Percentiles rank a stretch among this genome's conserved stretches.
phyloP scores from a whole-genome alignment of 1,140 invertebrate genomes.

The Meloidogyne hapla region DNA sequence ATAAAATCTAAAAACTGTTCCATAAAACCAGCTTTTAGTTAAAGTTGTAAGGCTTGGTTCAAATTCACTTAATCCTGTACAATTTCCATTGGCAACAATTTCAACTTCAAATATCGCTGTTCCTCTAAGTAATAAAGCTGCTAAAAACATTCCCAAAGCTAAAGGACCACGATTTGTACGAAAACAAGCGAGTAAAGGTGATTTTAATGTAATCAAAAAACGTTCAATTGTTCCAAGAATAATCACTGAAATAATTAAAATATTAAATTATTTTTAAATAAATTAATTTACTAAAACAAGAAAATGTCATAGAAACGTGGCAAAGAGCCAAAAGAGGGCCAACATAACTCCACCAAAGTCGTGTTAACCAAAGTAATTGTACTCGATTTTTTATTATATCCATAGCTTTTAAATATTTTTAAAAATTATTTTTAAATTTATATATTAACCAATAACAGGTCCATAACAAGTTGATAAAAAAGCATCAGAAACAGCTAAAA shows the following conservation, averaged over 20 bases:
- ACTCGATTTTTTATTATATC: constrained; percentile 19
- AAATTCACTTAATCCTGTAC: constrained; percentile 47
- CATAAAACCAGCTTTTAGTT: constrained; percentile 44
- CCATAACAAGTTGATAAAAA: constrained; percentile 51
- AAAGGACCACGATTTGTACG: constrained; percentile 40
- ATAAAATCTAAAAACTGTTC: constrained; percentile 50
- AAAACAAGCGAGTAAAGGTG: constrained; percentile 42
- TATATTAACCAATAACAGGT: constrained; percentile 39
- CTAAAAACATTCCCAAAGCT: constrained; percentile 41
- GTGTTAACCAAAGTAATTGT: constrained; percentile 42
- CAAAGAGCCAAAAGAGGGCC: constrained; percentile 48
- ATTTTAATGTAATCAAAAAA: constrained; percentile 52
- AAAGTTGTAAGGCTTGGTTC: constrained; percentile 36
- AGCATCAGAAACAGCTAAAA: constrained; percentile 45
- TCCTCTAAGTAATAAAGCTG: constrained; percentile 48
- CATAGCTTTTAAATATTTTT: neutral
- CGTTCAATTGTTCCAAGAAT: constrained; percentile 54
- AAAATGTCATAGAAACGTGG: constrained; percentile 56
- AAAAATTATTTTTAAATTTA: neutral
- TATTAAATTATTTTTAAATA: neutral
- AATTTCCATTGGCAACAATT: constrained; percentile 51
- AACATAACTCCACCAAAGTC: constrained; percentile 49
- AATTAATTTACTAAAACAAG: constrained; percentile 35
- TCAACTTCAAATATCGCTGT: constrained; percentile 51
- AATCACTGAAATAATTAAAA: constrained; percentile 34